Percentiles rank a stretch among this genome's conserved stretches.
Evolutionary conservation across 2,113 vertebrate species (phyloP).

Genomic region (Pygoscelis antarcticus): DNA sequence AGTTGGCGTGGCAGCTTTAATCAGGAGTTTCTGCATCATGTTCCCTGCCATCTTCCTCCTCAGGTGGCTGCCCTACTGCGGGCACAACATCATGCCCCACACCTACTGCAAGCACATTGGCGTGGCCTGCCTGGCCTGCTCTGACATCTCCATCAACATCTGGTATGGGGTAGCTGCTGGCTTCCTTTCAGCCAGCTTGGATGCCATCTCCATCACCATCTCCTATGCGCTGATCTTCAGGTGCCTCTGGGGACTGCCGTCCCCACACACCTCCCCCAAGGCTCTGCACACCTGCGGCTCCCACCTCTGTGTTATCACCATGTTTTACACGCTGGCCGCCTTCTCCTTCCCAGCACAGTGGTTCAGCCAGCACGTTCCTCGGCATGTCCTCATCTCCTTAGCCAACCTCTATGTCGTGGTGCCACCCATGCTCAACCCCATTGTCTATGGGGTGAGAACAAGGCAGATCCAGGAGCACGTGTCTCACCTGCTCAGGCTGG

Average conservation of each 20-base stretch:
- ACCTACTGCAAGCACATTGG: constrained; percentile 58
- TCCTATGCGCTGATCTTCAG: constrained; percentile 39
- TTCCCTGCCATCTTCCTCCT: constrained; percentile 33
- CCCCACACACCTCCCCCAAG: background rate
- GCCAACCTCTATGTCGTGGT: background rate
- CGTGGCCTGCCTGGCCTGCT: constrained; percentile 29
- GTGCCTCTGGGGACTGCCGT: background rate
- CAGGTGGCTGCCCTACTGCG: constrained; percentile 21
- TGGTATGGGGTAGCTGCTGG: constrained; percentile 19
- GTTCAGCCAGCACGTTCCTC: background rate
- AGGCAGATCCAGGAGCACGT: background rate
- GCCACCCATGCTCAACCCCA: background rate
- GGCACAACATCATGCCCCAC: background rate
- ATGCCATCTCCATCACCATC: background rate
- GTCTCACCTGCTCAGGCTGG: background rate
- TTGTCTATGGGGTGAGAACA: background rate
- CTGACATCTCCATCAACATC: background rate
- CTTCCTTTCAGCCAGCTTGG: constrained; percentile 28
- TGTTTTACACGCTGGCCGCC: background rate
- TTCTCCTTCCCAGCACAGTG: background rate
- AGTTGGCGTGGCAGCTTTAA: background rate
- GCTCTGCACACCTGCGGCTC: constrained; percentile 37
- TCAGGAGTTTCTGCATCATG: constrained; percentile 17
- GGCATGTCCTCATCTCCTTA: background rate
- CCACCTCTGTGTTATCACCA: constrained; percentile 32